A percentile compares a stretch with the other conserved stretches of the same genome.
These are phyloP conservation scores for Sparus aurata DNA, from an alignment of 2,797 vertebrate genomes.

Conservation along the genomic window DNA sequence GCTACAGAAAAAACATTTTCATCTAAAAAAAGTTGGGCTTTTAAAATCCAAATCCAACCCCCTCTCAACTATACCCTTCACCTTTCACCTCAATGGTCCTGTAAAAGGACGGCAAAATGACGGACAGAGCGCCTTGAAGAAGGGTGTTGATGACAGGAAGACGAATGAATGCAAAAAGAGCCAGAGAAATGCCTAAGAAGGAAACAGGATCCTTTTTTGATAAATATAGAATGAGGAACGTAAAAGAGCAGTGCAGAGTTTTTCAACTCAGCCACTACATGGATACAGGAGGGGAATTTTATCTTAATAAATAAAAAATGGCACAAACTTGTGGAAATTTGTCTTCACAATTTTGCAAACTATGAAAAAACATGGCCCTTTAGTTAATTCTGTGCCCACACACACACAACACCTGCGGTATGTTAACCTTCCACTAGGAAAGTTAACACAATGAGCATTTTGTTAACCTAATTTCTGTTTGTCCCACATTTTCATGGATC, in stretches of 20 bases:
- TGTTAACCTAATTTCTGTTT: not conserved
- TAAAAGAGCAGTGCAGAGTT: conserved; percentile 23
- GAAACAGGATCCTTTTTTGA: conserved; percentile 69
- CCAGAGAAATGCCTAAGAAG: conserved; percentile 68
- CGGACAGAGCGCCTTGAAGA: conserved; percentile 55
- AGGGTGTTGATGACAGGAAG: conserved; percentile 75
- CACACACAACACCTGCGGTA: not conserved
- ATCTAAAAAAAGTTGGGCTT: not conserved
- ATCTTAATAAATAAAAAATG: not conserved
- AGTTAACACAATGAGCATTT: not conserved
- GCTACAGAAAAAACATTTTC: not conserved
- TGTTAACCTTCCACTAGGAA: not conserved
- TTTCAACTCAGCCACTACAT: conserved; percentile 6
- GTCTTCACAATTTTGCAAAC: not conserved
- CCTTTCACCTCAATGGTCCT: conserved; percentile 42
- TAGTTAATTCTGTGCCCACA: not conserved
- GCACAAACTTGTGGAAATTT: not conserved
- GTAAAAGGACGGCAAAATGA: conserved; percentile 60
- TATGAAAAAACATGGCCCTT: not conserved
- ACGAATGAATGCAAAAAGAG: conserved; percentile 79
- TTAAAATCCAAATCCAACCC: conserved; percentile 1
- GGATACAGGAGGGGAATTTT: not conserved
- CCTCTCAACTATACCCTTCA: conserved; percentile 15
- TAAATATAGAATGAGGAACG: conserved; percentile 72
- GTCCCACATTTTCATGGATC: not conserved